phyloP scores from a whole-genome alignment of 2,888 invertebrate species.

The Elysia crispata region DNA sequence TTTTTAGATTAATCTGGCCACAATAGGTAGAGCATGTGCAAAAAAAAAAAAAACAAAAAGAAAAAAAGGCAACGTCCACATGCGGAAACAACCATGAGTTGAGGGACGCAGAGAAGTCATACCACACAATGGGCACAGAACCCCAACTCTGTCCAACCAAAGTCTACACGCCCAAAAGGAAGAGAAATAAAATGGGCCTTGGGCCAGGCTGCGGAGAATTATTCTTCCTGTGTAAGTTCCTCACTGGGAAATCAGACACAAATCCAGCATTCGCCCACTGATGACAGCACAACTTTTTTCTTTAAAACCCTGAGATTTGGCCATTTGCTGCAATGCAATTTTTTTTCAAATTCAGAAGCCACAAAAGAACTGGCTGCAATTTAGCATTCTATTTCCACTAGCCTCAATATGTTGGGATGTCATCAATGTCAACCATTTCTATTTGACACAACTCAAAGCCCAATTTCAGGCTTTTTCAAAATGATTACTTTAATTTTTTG shows the following conservation, averaged over 20 bases:
- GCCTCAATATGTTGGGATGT: too few relatives aligned
- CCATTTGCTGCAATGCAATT: too few relatives aligned
- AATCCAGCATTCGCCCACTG: conserved; percentile 40
- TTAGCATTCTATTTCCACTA: too few relatives aligned
- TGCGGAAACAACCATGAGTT: not conserved
- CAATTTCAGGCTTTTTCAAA: too few relatives aligned
- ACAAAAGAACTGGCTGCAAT: too few relatives aligned
- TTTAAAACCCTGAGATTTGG: too few relatives aligned
- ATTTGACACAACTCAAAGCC: too few relatives aligned
- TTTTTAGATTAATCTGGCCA: conserved; percentile 39
- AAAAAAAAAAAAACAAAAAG: conserved; percentile 45
- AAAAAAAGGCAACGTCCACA: conserved; percentile 42
- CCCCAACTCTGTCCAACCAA: conserved; percentile 54
- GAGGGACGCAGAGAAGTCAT: conserved; percentile 25
- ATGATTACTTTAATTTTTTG: too few relatives aligned
- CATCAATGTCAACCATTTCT: too few relatives aligned
- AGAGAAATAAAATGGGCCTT: conserved; percentile 46
- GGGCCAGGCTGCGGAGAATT: conserved; percentile 53
- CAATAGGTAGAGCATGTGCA: conserved; percentile 42
- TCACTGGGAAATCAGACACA: too few relatives aligned
- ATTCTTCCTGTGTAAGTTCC: too few relatives aligned
- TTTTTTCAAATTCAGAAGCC: too few relatives aligned
- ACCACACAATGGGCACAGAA: conserved; percentile 53
- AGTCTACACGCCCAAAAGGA: not conserved
- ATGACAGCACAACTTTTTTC: not conserved